Base-by-base conservation (phyloP, 2,113 vertebrate genomes). In the Lophius piscatorius region DNA sequence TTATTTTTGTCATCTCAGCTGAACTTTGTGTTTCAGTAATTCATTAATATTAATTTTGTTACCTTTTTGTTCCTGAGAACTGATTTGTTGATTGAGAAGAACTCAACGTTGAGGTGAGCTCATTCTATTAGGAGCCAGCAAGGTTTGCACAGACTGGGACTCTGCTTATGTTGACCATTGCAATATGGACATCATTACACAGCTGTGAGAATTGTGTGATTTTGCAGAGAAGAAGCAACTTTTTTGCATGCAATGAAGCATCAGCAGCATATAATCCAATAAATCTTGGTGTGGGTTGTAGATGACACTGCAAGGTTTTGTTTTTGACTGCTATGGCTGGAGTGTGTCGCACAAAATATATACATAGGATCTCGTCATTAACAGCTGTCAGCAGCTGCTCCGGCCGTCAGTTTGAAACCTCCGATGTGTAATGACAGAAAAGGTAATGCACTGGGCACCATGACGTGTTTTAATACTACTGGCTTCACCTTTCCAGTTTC, bases 371-470 rank as follows among this genome's bases (percentile, higher is more conserved):
- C 60, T 74, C 57, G 71, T 82, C 77, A 51, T 72, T 81, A 82
- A 81, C 79, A 42, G 7, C 84, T 87, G 83, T 89, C 68, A 77
- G 72, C 79, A 79, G 76, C 76, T 84, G 74, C 64, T 63, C 52
- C 34, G 17, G 5, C 24, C 1, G 21, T 31, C 83, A 90, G 87
- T 90, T 91, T 89, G 78, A 67, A 76, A 62, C 55, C 66, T 51
- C 40, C 34, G 74, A 87, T 82, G 73, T 88, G 86, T 84, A 80
- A 89, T 81, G 63, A 87, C 72, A 76, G 87, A 77, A 48, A 75
- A 59, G 55, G 47, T 35, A 62, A 67, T 58, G 39, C 66, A 31
- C 36, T 29, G 61, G 8, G 58, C 70, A 72, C 73, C 57, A 26
- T 72, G 82, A 82, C 76, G 71, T 84, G 85, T 89, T 76, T 51